Percentiles rank a stretch among this genome's conserved stretches.
Conservation (phyloP, 1,140 invertebrate species). For the Tetramorium simillimum region DNA sequence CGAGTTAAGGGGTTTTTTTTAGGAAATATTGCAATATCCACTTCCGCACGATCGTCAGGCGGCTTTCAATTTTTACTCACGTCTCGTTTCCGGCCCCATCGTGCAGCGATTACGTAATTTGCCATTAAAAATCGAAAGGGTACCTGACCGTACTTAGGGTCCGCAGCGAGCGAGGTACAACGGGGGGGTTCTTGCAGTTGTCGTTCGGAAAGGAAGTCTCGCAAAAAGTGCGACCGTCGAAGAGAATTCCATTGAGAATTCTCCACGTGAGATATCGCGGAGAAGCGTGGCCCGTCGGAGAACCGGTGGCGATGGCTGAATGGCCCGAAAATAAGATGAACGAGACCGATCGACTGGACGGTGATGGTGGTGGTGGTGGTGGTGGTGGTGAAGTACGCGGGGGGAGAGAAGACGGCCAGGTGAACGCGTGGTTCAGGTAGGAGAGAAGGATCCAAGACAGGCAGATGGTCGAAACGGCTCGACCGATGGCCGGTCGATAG, state of each 20-base stretch:
- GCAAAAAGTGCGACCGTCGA: conserved; percentile 57
- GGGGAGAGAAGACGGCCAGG: conserved; percentile 56
- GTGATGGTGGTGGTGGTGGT: not conserved
- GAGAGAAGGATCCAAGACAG: conserved; percentile 55
- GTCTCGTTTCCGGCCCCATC: conserved; percentile 2
- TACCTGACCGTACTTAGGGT: not conserved
- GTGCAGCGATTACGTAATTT: conserved; percentile 42
- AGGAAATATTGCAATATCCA: not conserved
- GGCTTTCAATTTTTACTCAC: not conserved
- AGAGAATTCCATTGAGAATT: conserved; percentile 71
- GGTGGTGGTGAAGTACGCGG: not conserved
- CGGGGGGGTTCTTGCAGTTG: not conserved
- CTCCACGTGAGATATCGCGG: conserved; percentile 28
- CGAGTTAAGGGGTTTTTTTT: not conserved
- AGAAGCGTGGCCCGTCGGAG: conserved; percentile 47
- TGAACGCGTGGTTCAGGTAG: conserved; percentile 72
- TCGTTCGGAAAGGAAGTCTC: not conserved
- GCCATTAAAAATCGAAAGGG: conserved; percentile 21
- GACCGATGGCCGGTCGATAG: conserved; percentile 31
- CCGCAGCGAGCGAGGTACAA: no score
- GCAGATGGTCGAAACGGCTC: conserved; percentile 68
- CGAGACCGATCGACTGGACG: conserved; percentile 66
- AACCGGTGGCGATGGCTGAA: conserved; percentile 73
- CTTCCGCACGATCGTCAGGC: conserved; percentile 34
- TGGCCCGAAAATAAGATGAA: conserved; percentile 77